Conservation (phyloP, 2,888 invertebrate genomes). For the Eristalis pertinax region DNA sequence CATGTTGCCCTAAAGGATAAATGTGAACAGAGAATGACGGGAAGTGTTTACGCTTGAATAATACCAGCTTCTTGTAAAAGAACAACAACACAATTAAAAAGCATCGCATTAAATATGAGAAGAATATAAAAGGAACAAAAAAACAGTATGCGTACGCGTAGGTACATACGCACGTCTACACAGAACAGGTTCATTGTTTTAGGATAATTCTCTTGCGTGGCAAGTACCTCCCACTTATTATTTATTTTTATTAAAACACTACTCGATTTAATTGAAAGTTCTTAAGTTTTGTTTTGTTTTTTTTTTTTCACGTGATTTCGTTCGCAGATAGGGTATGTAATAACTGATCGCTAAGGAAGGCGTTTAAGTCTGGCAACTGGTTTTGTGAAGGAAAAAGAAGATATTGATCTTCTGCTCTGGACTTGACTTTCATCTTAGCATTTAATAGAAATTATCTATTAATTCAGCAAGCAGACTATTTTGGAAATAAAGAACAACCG, state of each 20-base stretch:
- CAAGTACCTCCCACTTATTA: conserved; percentile 52
- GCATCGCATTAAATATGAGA: background rate
- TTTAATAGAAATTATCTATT: no score
- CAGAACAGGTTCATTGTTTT: conserved; percentile 41
- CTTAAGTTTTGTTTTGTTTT: no score
- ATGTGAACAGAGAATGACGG: conserved; percentile 62
- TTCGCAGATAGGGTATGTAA: background rate
- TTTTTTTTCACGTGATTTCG: background rate
- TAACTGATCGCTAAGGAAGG: conserved; percentile 14
- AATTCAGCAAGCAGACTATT: no score
- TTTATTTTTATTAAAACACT: conserved; percentile 32
- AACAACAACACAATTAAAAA: background rate
- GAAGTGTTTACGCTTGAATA: conserved; percentile 64
- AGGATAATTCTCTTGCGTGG: conserved; percentile 57
- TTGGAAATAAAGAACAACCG: no score
- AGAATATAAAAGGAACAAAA: background rate
- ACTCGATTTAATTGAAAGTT: conserved; percentile 39
- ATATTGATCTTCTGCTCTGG: no score
- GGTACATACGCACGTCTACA: background rate
- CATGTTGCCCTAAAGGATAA: conserved; percentile 66
- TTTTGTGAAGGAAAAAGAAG: background rate
- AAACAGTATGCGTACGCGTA: background rate
- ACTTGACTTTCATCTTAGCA: no score
- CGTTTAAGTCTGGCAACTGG: background rate
- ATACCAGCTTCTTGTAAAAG: conserved; percentile 59